Percentiles rank a stretch among this genome's conserved stretches.
These are phyloP conservation scores for Rhinella marina DNA, from an alignment of 2,797 vertebrate species.

Conservation along the genomic window DNA sequence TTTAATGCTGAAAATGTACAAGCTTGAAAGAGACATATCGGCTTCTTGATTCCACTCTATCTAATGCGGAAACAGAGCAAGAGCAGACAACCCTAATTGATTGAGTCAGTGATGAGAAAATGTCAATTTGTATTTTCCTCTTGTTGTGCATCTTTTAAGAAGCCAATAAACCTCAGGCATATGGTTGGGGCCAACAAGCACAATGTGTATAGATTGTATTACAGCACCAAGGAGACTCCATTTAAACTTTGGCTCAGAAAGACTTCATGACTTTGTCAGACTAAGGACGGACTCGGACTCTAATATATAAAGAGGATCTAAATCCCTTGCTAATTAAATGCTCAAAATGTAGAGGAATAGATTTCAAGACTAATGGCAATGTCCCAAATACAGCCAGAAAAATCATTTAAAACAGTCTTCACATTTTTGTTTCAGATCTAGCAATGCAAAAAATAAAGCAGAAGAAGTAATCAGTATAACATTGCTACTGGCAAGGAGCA, in stretches of 20 bases:
- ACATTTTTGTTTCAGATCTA: constrained; percentile 44
- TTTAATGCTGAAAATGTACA: neutral
- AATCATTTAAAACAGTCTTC: constrained; percentile 32
- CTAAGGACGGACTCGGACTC: constrained; percentile 54
- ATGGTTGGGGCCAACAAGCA: constrained; percentile 8
- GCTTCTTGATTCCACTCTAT: neutral
- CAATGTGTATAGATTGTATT: constrained; percentile 28
- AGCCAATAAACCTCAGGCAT: constrained; percentile 24
- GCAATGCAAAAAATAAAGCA: neutral
- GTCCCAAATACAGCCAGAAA: constrained; percentile 46
- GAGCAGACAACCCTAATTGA: constrained; percentile 33
- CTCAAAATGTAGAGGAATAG: constrained; percentile 39
- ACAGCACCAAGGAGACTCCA: constrained; percentile 28
- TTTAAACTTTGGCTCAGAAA: constrained; percentile 60
- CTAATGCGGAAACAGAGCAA: constrained; percentile 23
- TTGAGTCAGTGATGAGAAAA: constrained; percentile 28
- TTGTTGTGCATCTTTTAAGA: constrained; percentile 29
- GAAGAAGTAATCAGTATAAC: constrained; percentile 60
- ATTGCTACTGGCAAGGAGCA: constrained; percentile 65
- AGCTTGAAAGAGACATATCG: neutral
- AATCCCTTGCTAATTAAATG: constrained; percentile 56
- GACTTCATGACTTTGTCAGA: constrained; percentile 58
- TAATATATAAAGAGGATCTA: constrained; percentile 61
- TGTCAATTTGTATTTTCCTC: constrained; percentile 28
- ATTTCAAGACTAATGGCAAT: constrained; percentile 54